These are phyloP conservation scores for Kryphioiulus occultus DNA, from an alignment of 2,888 invertebrate genomes.

Conservation along the genomic window DNA sequence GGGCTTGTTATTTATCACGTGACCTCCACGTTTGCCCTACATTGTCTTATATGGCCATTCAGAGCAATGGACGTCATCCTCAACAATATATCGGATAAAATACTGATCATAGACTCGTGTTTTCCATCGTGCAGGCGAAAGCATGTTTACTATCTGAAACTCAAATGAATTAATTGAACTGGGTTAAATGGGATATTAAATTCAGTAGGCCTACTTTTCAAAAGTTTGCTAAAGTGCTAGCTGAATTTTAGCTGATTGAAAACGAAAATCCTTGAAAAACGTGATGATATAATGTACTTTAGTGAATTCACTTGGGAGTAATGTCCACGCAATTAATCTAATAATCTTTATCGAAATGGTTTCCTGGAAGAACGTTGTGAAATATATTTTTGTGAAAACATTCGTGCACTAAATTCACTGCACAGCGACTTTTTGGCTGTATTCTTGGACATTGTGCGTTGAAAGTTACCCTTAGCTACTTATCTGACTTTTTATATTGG, in stretches of 20 bases:
- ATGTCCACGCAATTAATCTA: no score
- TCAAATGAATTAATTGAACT: background rate
- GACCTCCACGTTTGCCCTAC: background rate
- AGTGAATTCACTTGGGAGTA: no score
- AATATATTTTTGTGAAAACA: no score
- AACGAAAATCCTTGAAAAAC: no score
- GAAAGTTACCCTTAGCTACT: background rate
- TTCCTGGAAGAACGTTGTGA: no score
- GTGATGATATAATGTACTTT: no score
- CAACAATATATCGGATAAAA: background rate
- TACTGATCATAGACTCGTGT: background rate
- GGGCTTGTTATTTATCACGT: constrained; percentile 12
- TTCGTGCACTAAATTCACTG: background rate
- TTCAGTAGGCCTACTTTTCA: no score
- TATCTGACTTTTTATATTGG: background rate
- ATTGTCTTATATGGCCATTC: background rate
- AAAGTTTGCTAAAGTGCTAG: no score
- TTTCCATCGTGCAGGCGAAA: background rate
- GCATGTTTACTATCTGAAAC: background rate
- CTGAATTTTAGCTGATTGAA: no score
- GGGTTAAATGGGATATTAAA: background rate
- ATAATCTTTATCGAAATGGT: no score
- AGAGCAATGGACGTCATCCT: background rate
- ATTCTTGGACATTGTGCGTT: background rate
- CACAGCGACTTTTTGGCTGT: background rate